Base-by-base conservation (phyloP, 2,113 vertebrate genomes). In the Gallinago undulata region DNA sequence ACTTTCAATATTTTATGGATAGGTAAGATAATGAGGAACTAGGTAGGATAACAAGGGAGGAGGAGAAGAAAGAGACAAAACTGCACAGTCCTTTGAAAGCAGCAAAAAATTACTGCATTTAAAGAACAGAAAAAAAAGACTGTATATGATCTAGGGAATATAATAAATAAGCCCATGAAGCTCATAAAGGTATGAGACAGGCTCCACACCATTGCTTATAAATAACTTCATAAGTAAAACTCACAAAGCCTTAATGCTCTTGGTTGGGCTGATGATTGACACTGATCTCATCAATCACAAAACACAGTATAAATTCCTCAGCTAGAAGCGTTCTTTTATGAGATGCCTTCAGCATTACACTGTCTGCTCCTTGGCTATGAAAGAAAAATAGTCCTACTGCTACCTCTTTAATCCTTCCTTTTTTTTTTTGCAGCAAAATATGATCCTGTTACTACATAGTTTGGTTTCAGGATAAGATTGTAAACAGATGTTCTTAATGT, bases 401-500 rank as follows among this genome's bases (percentile, higher is more conserved):
- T 83, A 79, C 45, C n/a, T 81, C 90, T 94, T 79, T 59, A 93
- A 93, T 92, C 43, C 43, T 90, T 22, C 39, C n/a, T 11, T 4
- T 8, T 24, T 53, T n/a, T 45, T 53, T 45, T 5, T 77, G 24
- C 56, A 90, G 88, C 43, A 91, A 79, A 90, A 86, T 60, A 11
- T 1, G 39, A 90, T 74, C 75, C 92, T 41, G 14, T 7, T 78
- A 63, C 51, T 70, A 35, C 67, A 45, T 9, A 77, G 51, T 70
- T 35, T 30, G 63, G 39, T 56, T 90, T 68, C 79, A 80, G 75
- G 43, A 4, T 25, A 70, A 81, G 64, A 96, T 75, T 88, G n/a
- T 47, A 83, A 96, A 80, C 92, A 96, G 75, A 95, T 92, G 93
- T 72, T 88, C 85, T 92, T 41, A 87, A 80, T 51, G 37, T 31